Evolutionary conservation across 2,113 vertebrate species (phyloP), one percentile per base, ranked within the genome.

Genomic region (Channa argus): DNA sequence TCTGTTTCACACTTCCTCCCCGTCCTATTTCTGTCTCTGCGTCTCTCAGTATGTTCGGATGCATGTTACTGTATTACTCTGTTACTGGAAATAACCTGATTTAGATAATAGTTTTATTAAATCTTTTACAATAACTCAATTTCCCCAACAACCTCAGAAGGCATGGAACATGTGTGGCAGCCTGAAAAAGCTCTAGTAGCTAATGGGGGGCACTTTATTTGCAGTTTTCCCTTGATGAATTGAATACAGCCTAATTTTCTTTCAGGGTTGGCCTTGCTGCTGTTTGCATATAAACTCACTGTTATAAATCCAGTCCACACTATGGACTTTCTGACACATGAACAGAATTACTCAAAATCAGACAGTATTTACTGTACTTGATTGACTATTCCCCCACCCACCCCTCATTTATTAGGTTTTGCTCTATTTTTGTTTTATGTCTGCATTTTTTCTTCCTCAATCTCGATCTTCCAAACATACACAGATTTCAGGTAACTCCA

Each of bases 401-500:
- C 24, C 24, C 24, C 24, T 24, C 24, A 24, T 24, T 24, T 24
- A 24, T 24, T 24, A 24, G 24, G 24, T 24, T 24, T 24, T 24
- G 24, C 24, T 24, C 24, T 24, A 1, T 24, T 24, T 24, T 24
- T 24, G 1, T 24, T 24, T 24, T 24, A 24, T 24, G 24, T 24
- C 24, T 24, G 24, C 24, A 24, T 24, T 24, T 24, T 24, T 24
- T 24, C 24, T 24, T 24, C 24, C 24, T 24, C 24, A 24, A 24
- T 24, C 24, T 24, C 24, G 24, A 24, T 13, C 12, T 45, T 46
- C 71, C 70, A 55, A 55, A 39, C 51, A 67, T 45, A 46, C 11
- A 68, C 43, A 68, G 51, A 77, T 86, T 87, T 86, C 68, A 90
- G 86, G 88, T 87, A 91, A 83, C 87, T 76, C 77, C 59, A 56